Conservation (phyloP, 30 jellyfish, hydroid and myxozoan genomes). For the Turritopsis rubra region DNA sequence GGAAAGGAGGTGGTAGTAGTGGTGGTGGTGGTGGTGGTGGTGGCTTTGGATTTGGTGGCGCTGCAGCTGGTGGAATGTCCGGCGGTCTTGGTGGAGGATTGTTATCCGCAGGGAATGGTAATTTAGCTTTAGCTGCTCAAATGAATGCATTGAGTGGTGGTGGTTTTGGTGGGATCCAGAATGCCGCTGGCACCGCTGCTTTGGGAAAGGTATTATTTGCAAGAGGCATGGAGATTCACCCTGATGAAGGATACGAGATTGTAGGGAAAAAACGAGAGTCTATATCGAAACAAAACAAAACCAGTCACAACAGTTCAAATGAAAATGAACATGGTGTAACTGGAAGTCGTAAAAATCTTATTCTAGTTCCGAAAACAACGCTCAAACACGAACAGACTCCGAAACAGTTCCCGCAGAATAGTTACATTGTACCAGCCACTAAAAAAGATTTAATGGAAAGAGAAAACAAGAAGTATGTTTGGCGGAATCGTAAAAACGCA, state of each 20-base stretch:
- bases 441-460: neutral
- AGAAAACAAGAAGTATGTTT: no score
- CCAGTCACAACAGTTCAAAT: neutral
- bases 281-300: neutral
- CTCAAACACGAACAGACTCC: neutral
- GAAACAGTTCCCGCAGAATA: neutral
- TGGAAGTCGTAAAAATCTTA: neutral
- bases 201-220: neutral
- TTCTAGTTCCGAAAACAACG: neutral
- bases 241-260: neutral
- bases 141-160: conserved; percentile 34
- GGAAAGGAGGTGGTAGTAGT: conserved; percentile 28
- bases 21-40: conserved; percentile 37
- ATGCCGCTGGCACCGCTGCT: conserved; percentile 30
- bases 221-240: neutral
- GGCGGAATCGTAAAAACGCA: neutral
- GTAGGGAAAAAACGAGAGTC: neutral
- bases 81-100: conserved; percentile 26
- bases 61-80: conserved; percentile 38
- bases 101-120: neutral
- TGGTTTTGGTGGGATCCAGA: conserved; percentile 25
- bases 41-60: conserved; percentile 39
- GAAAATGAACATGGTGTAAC: neutral
- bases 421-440: neutral
- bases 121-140: conserved; percentile 15